Evolutionary conservation across 2,113 vertebrate genomes (phyloP), one percentile per base, ranked within the genome.

Genomic region (Monopterus albus): DNA sequence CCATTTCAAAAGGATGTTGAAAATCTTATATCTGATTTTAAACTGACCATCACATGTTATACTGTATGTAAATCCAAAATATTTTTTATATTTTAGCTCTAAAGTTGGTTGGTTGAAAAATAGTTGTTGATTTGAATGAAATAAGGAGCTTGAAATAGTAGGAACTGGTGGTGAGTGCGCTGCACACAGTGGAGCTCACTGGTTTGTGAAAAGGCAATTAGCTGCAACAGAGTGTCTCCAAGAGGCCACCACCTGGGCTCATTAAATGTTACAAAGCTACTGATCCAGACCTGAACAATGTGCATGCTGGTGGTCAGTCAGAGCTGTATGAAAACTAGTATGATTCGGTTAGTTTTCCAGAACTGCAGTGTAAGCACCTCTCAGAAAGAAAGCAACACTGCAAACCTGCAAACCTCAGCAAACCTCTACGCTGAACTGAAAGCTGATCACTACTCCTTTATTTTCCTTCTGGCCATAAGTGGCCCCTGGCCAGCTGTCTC

Each of bases 211-310:
- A 40, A 35, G 5, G 2, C 56, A 10, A 40, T n/a, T 8, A 40
- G 36, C 10, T 52, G 49, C 36, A 28, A 13, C 7, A 47, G 10
- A 26, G 1, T 28, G 46, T 64, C 35, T 50, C 25, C 21, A 17
- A 7, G 47, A 38, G 64, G 14, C 46, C 59, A 60, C 49, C 40
- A 60, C 49, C 40, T 43, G 53, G 31, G 42, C 43, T 87, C 77
- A 83, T 90, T 67, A 79, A 89, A 81, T 81, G 87, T 88, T 88
- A 79, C 61, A 83, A 58, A 82, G 49, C 43, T 61, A 59, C 59
- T 72, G 47, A 67, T 45, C 39, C 28, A 23, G 42, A 63, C 25
- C 21, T 40, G 18, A 40, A 62, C 72, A 53, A 50, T 35, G 31
- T 47, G 12, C n/a, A 28, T 14, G 49, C 21, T 21, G 4, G n/a